Conservation (phyloP, 2,113 vertebrate species). For the Hyperopisus bebe region DNA sequence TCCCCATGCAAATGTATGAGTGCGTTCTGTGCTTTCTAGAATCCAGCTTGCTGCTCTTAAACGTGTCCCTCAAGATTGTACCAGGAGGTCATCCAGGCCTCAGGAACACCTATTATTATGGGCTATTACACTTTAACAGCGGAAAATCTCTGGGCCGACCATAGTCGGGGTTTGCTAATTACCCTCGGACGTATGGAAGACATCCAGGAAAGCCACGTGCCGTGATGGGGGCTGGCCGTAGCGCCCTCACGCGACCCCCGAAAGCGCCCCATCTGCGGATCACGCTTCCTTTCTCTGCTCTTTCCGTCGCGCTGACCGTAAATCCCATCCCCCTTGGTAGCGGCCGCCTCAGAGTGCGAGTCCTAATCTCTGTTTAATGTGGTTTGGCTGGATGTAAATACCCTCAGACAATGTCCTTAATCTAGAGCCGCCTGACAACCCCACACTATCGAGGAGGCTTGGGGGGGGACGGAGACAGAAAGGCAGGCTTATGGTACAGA, state of each 20-base stretch:
- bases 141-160: background rate
- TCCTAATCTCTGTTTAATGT: constrained; percentile 77
- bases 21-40: background rate
- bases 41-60: background rate
- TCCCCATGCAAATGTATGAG: background rate
- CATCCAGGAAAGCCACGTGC: background rate
- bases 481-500: constrained; percentile 45
- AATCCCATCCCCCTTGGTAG: constrained; percentile 50
- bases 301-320: constrained; percentile 59
- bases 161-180: background rate
- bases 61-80: background rate
- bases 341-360: constrained; percentile 39
- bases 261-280: constrained; percentile 37
- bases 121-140: background rate
- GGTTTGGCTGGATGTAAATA: constrained; percentile 74
- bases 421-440: constrained; percentile 65
- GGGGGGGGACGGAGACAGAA: constrained; percentile 29
- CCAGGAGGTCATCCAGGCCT: background rate
- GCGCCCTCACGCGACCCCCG: constrained; percentile 59
- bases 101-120: background rate
- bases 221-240: constrained; percentile 25
- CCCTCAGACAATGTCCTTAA: constrained; percentile 66
- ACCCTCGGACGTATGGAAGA: background rate
- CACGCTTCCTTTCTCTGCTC: constrained; percentile 58
- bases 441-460: constrained; percentile 43